Base-by-base conservation (phyloP, 2,888 invertebrate genomes). In the Drosophila recens region DNA sequence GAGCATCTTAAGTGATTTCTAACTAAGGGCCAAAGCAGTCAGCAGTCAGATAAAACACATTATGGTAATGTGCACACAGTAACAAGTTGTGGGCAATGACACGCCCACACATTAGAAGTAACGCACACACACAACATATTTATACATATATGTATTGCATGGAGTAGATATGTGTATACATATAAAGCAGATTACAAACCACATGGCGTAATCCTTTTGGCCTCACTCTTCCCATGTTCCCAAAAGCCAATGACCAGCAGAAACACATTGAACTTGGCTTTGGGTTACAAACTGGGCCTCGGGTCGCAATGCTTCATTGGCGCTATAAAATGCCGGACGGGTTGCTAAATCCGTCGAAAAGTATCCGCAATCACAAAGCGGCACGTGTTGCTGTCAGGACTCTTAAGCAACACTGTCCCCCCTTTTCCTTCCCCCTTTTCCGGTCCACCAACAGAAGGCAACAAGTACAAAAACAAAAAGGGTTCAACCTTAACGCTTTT, bases 41-140 rank as follows among this genome's bases (percentile, higher is more conserved):
- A 62, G 64, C 68, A 81, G 68, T 56, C 80, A 72, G 82, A 89
- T 83, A 81, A 81, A 87, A 73, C 68, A 81, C 87, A 86, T 86
- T 86, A 89, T 87, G 87, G 67, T 89, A 89, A 86, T 84, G 85
- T 75, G 75, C 71, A 27, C 84, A 81, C 72, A 72, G 77, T 84
- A 82, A 83, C 87, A 87, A 81, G 69, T 79, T 84, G 67, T 74
- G 67, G 53, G 51, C 63, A 34, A 67, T 53, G 72, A 34, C 80
- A 75, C 66, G 67, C 77, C 67, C 53, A 58, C 61, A 49, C 74
- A 67, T 76, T 74, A 71, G 40, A 59, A 48, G 33, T 43, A 46
- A 43, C 40, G 48, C 42, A 52, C 53, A 17, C 43, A 52, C 57
- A 58, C 10, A 30, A 43, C 30, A 51, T n/a, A 40, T 23, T 40